These are phyloP conservation scores for Halyomorpha halys DNA, from an alignment of 1,140 invertebrate genomes.

Conservation along the genomic window DNA sequence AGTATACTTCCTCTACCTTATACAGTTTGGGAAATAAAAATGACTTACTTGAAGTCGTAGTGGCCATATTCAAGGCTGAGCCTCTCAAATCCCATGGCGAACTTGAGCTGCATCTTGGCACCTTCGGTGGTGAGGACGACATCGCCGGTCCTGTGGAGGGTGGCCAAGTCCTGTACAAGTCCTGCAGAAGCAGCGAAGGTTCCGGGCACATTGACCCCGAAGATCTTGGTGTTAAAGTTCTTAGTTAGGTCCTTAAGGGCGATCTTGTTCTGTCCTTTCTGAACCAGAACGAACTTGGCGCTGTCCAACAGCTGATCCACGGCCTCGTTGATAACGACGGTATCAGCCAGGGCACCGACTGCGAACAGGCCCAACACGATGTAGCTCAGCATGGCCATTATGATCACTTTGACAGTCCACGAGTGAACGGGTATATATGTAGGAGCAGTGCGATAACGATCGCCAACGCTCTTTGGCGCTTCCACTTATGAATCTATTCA, in stretches of 20 bases:
- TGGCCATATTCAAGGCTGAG: conserved; percentile 17
- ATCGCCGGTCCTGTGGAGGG: conserved; percentile 24
- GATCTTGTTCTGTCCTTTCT: conserved; percentile 21
- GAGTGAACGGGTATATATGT: too few species aligned
- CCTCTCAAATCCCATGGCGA: conserved; percentile 9
- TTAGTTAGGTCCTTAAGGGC: conserved; percentile 16
- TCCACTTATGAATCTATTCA: not conserved
- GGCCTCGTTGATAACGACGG: conserved; percentile 20
- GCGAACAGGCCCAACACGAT: not conserved
- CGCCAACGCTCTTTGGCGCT: not conserved
- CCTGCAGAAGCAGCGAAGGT: conserved; percentile 20
- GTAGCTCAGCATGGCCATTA: too few species aligned
- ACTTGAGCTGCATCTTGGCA: conserved; percentile 7
- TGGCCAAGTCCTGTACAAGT: conserved; percentile 14
- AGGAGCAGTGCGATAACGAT: not conserved
- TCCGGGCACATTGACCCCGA: not conserved
- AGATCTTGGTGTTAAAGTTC: conserved; percentile 23
- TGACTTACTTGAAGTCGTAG: conserved; percentile 19
- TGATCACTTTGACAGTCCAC: too few species aligned
- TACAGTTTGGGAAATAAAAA: too few species aligned
- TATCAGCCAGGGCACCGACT: not conserved
- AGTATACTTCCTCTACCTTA: too few species aligned
- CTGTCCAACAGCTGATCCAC: conserved; percentile 23
- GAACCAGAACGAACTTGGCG: conserved; percentile 4
- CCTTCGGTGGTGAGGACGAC: conserved; percentile 23